These are phyloP conservation scores for Mya arenaria DNA, from an alignment of 1,140 invertebrate genomes.

Conservation along the genomic window DNA sequence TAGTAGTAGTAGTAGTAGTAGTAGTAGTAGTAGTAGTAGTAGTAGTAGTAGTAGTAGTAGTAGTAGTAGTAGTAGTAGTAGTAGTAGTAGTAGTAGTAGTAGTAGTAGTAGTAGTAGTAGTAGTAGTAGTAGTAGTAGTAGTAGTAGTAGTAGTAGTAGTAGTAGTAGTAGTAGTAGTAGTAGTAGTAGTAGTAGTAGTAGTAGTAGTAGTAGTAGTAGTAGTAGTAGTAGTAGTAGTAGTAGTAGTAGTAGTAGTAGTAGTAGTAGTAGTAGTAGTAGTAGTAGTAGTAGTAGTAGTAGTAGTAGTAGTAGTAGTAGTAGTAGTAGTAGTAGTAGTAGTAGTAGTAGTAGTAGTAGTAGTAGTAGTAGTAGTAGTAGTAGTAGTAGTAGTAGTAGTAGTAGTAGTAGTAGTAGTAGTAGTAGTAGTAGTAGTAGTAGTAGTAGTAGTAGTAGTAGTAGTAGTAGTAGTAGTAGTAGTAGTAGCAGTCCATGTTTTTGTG, in stretches of 20 bases:
- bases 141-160: neutral
- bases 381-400: neutral
- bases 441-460: neutral
- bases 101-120: neutral
- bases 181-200: neutral
- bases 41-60: neutral
- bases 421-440: neutral
- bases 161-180: neutral
- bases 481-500: no score
- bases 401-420: neutral
- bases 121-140: neutral
- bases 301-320: neutral
- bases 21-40: neutral
- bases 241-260: neutral
- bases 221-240: neutral
- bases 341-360: neutral
- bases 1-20: neutral
- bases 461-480: neutral
- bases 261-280: neutral
- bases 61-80: neutral
- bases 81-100: neutral
- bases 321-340: neutral
- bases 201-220: neutral
- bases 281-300: neutral
- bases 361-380: neutral